Base-by-base conservation (phyloP, 1,140 invertebrate genomes). In the Tetragonula clypearis region DNA sequence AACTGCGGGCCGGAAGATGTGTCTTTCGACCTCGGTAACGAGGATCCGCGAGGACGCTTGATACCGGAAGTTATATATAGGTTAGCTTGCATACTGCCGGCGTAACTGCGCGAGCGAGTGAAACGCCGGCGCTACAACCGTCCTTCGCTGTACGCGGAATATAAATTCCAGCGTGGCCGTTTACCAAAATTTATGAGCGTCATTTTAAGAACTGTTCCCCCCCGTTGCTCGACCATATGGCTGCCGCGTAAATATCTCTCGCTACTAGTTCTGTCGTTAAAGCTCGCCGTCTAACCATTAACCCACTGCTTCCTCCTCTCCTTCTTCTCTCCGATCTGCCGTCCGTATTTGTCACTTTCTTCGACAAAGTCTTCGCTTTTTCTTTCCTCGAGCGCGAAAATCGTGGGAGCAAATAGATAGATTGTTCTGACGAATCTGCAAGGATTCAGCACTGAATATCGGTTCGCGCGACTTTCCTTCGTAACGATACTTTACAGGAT, bases 191-290 rank as follows among this genome's bases (percentile, higher is more conserved):
- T 92, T 92, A 92, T 79, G 91, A 89, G 87, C 89, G 86, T 91
- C 89, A 91, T 91, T 92, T 92, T 88, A 89, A 91, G 88, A 90
- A 91, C 90, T 91, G 88, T 91, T 91, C 88, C 84, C 84, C 84
- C 90, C 83, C 30, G 30, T 84, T 91, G 88, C 90, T 91, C 84
- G 69, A 87, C 88, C 90, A 91, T 91, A 91, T 86, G 90, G 88
- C 90, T 77, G 77, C 83, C 83, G 74, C 86, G 86, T 91, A 87
- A 91, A 91, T 91, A 91, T 90, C 88, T 89, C 79, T 85, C 79
- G 62, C 78, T 78, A 73, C 71, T 49, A 49, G 76, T 75, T 87
- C 85, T 80, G 69, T 76, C 73, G 82, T 88, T 88, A 88, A 74
- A 88, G 75, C 82, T 79, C 79, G 75, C 65, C 84, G 66, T 75